Evolutionary conservation across 2,113 vertebrate genomes (phyloP).

Genomic region (Galbula dea): DNA sequence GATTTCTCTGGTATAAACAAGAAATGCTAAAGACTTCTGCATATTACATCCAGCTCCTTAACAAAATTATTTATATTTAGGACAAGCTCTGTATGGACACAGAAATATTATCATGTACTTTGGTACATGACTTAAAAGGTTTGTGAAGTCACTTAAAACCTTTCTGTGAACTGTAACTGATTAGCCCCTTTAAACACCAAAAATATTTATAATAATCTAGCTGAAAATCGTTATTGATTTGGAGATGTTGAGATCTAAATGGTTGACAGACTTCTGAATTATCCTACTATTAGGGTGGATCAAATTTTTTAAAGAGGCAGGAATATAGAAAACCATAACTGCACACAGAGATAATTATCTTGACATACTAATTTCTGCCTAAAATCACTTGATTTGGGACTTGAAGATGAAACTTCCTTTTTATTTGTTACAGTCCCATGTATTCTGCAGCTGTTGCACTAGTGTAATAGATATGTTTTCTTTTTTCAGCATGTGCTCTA

Average conservation of each 20-base stretch:
- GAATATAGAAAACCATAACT: background rate
- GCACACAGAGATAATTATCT: background rate
- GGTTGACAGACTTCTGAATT: background rate
- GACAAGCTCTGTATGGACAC: background rate
- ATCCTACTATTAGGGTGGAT: background rate
- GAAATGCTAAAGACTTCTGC: background rate
- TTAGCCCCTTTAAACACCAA: background rate
- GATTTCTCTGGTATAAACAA: background rate
- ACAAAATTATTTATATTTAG: background rate
- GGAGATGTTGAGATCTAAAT: background rate
- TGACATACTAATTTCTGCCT: background rate
- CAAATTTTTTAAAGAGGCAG: background rate
- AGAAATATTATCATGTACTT: background rate
- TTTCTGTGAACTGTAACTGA: background rate
- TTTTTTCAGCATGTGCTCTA: background rate
- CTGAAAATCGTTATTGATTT: conserved; percentile 8
- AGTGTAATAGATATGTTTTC: background rate
- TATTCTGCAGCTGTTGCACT: background rate
- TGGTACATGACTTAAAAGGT: background rate
- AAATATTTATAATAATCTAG: background rate
- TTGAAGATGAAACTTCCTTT: background rate
- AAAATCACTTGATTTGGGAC: background rate
- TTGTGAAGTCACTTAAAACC: background rate
- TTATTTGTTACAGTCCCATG: background rate
- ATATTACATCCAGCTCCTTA: background rate